A percentile compares a stretch with the other conserved stretches of the same genome.
phyloP scores from a whole-genome alignment of 2,888 invertebrate genomes.

The Arenicola marina region DNA sequence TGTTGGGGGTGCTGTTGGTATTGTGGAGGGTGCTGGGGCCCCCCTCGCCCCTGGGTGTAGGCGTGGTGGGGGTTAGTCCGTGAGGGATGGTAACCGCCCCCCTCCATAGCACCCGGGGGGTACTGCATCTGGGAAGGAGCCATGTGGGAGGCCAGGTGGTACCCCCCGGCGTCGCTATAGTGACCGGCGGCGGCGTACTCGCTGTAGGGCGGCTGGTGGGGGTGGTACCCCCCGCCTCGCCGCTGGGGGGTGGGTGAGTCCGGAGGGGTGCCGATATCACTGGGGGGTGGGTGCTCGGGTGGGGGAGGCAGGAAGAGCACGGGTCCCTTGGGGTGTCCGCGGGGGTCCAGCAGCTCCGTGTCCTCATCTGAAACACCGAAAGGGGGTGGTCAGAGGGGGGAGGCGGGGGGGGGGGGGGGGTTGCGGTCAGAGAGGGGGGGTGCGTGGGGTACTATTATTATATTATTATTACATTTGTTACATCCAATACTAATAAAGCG shows the following conservation, averaged over 20 bases:
- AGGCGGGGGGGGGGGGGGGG: no score
- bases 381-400: no score
- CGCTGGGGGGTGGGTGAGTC: conserved; percentile 37
- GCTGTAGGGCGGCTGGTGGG: conserved; percentile 1
- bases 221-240: not conserved
- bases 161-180: conserved; percentile 3
- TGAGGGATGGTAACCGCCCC: not conserved
- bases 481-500: no score
- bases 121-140: not conserved
- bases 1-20: conserved; percentile 7
- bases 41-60: not conserved
- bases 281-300: conserved; percentile 61
- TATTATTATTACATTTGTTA: no score
- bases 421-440: no score
- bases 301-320: conserved; percentile 60
- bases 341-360: not conserved
- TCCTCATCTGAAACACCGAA: conserved; percentile 10
- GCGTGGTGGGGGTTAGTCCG: not conserved
- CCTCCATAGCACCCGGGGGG: not conserved
- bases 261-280: conserved; percentile 46
- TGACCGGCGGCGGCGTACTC: not conserved
- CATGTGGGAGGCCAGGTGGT: conserved; percentile 2
- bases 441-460: no score
- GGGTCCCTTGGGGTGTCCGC: conserved; percentile 6
- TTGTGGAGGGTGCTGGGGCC: not conserved